Evolutionary conservation across 1,140 invertebrate genomes (phyloP), one percentile per base, ranked within the genome.

Genomic region (Zaprionus kolodkinae): DNA sequence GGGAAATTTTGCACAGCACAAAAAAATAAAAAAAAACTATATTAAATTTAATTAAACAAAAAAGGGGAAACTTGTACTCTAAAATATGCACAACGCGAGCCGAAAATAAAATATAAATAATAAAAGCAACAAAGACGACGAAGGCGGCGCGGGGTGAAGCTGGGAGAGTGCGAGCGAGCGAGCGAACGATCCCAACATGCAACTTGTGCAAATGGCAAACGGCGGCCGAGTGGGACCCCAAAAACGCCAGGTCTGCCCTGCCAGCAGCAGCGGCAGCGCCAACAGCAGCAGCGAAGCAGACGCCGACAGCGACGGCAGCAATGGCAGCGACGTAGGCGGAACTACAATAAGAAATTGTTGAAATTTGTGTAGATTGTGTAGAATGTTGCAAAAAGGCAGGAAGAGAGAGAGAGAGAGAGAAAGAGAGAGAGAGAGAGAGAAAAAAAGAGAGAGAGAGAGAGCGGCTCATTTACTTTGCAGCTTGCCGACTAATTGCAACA

Each of bases 201-300:
- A 84, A 84, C 81, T 81, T 84, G 81, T 85, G 78, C 81, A 81
- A 84, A 85, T 76, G 81, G 77, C 81, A 80, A 85, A 81, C 81
- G 81, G 60, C 65, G 61, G 48, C 56, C 66, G 72, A 75, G 72
- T 75, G 72, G 72, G 67, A 60, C 35, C 35, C 17, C 52, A 75
- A 64, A 64, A 50, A 13, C 59, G 52, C 50, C 57, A 61, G 57
- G 33, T 61, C 40, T 38, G 72, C 72, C 38, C 65, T 59, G 48
- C 25, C 68, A 71, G 52, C 61, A 62, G 40, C 30, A 48, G 13
- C 48, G 40, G 35, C 66, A 61, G 15, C 50, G 15, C 6, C 25
- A 30, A n/a, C 55, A 21, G n/a, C 48, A 15, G 15, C 67, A 17
- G 13, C 54, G 38, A 2, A 35, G 10, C 6, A 35, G 33, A 60